Base-by-base conservation (phyloP, 2,113 vertebrate species). In the Manacus vitellinus region DNA sequence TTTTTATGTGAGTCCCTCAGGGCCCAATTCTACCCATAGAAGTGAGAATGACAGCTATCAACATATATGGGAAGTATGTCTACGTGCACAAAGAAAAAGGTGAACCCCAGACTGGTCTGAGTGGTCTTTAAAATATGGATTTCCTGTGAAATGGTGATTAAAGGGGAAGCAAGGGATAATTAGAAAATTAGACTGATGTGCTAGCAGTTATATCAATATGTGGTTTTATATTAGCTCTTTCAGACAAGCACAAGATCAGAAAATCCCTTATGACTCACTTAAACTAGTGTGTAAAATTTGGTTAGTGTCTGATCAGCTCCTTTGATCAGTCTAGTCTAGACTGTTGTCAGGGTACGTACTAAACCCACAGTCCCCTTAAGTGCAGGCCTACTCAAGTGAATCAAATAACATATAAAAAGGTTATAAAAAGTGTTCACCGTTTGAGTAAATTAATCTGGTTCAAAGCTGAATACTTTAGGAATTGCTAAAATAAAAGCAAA, bases 1-100 rank as follows among this genome's bases (percentile, higher is more conserved):
- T 92, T 96, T 96, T 91, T 94, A 74, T 88, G 75, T 35, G 77
- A 90, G 75, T 88, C 94, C 94, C 95, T 96, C 51, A 67, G 76
- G 92, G 71, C 78, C 85, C 55, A 90, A 47, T 96, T 92, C 90
- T 88, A 58, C 31, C 70, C 71, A 12, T 9, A 68, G 67, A 91
- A 85, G 89, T 93, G 78, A 89, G 88, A 96, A 74, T 63, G 89
- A 92, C 85, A 88, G 55, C 59, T 82, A 92, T 93, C 84, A 83
- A 61, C 7, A 6, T 91, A 35, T 56, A 61, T 44, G 71, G n/a
- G 63, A 94, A 87, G 44, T 65, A 66, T 73, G 52, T 90, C 70
- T 44, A 37, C 39, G 51, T 77, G 44, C 73, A 80, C 84, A 73
- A 85, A 92, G 74, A n/a, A 94, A 87, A 90, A 92, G 58, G 44